Conservation (phyloP, 2,797 vertebrate species). For the Miichthys miiuy region DNA sequence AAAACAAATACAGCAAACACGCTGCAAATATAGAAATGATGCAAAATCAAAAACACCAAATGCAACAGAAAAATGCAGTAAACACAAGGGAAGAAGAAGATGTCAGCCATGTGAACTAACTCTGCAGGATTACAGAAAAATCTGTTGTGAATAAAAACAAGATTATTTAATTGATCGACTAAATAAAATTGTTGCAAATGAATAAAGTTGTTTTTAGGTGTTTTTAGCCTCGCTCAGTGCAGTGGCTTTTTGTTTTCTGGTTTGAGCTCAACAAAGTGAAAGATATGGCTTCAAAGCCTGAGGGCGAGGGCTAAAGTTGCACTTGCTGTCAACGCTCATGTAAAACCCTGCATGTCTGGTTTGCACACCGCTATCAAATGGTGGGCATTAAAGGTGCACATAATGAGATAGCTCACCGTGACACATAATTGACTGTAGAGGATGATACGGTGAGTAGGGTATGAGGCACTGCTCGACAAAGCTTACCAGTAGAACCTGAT, state of each 20-base stretch:
- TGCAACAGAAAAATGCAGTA: no score
- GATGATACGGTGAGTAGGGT: slow-evolving; percentile 36
- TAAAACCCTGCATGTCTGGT: slow-evolving; percentile 46
- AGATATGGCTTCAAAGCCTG: slow-evolving; percentile 19
- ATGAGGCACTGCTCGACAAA: slow-evolving; percentile 44
- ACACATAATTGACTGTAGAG: slow-evolving; percentile 30
- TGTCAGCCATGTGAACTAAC: no score
- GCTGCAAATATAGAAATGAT: no score
- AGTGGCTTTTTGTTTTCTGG: slow-evolving; percentile 9
- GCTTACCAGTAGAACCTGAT: slow-evolving; percentile 60
- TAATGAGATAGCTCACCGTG: slow-evolving; percentile 47
- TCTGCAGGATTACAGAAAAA: background rate
- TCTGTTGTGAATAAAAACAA: no score
- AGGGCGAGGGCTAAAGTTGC: slow-evolving; percentile 49
- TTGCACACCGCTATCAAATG: slow-evolving; percentile 50
- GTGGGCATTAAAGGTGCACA: slow-evolving; percentile 42
- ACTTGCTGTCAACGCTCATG: slow-evolving; percentile 31
- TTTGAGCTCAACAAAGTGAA: slow-evolving; percentile 30
- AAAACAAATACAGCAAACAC: no score
- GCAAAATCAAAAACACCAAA: background rate
- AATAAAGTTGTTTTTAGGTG: no score
- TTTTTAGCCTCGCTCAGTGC: background rate
- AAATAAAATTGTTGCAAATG: background rate
- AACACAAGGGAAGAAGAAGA: no score
- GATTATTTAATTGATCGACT: background rate